These are phyloP conservation scores for Temnothorax nylanderi DNA, from an alignment of 1,140 invertebrate species.

Conservation along the genomic window DNA sequence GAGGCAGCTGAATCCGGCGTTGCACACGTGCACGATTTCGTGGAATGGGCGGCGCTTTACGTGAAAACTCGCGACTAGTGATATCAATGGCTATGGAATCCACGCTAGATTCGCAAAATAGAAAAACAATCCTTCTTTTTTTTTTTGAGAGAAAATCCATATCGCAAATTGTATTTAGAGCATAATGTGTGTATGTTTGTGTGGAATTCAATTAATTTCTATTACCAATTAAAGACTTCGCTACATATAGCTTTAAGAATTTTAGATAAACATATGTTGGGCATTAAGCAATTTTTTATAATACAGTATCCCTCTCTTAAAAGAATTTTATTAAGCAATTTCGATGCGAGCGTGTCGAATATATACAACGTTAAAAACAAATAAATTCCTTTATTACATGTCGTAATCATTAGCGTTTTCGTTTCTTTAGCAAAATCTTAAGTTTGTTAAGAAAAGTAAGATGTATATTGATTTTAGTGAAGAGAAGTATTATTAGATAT, in stretches of 20 bases:
- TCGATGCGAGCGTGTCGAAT: not conserved
- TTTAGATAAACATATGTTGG: not conserved
- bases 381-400: not conserved
- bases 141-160: slow-evolving; percentile 37
- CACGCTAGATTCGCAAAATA: slow-evolving; percentile 54
- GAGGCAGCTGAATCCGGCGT: slow-evolving; percentile 84
- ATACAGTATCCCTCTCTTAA: not conserved
- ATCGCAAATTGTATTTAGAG: slow-evolving; percentile 14
- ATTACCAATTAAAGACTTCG: not conserved
- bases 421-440: not conserved
- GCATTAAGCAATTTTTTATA: not conserved
- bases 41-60: slow-evolving; percentile 78
- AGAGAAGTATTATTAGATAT: not conserved
- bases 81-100: slow-evolving; percentile 56
- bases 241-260: not conserved
- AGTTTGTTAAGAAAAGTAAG: not conserved
- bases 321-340: not conserved
- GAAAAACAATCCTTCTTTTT: slow-evolving; percentile 17
- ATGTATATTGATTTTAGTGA: slow-evolving; percentile 20
- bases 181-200: not conserved
- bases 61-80: slow-evolving; percentile 68
- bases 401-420: not conserved
- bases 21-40: slow-evolving; percentile 82
- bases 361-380: not conserved
- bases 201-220: not conserved